Percentiles rank a stretch among this genome's conserved stretches.
Evolutionary conservation across 2,888 invertebrate genomes (phyloP).

Genomic region (Seira sanloemensis): DNA sequence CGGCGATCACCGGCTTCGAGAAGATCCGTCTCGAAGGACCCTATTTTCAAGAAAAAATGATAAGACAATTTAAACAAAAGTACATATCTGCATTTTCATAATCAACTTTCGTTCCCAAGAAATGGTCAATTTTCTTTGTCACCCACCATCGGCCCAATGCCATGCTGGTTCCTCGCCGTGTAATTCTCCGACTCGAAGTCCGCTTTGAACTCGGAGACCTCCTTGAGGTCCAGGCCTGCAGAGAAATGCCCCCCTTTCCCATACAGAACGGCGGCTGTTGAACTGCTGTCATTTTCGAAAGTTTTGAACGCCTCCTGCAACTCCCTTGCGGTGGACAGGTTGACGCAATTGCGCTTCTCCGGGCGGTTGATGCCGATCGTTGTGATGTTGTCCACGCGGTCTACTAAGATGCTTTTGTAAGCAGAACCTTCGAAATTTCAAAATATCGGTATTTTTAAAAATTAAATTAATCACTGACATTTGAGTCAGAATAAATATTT

Average conservation of each 20-base stretch:
- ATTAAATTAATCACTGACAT: too few species aligned
- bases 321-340: slow-evolving; percentile 82
- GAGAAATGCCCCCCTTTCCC: slow-evolving; percentile 95
- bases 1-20: slow-evolving; percentile 92
- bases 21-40: slow-evolving; percentile 83
- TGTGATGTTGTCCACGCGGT: slow-evolving; percentile 82
- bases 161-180: slow-evolving; percentile 43
- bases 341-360: slow-evolving; percentile 88
- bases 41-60: too few species aligned
- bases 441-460: too few species aligned
- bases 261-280: slow-evolving; percentile 86
- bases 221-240: slow-evolving; percentile 91
- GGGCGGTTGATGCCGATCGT: slow-evolving; percentile 92
- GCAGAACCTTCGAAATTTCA: slow-evolving; percentile 76
- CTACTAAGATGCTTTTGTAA: slow-evolving; percentile 77
- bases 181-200: slow-evolving; percentile 43
- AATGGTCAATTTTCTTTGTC: too few species aligned
- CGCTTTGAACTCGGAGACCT: slow-evolving; percentile 78
- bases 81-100: too few species aligned
- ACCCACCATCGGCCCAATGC: slow-evolving; percentile 54
- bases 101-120: too few species aligned
- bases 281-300: slow-evolving; percentile 87
- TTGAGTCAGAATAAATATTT: too few species aligned
- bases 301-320: slow-evolving; percentile 84
- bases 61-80: too few species aligned